These are phyloP conservation scores for Epinephelus coioides DNA, from an alignment of 2,797 vertebrate genomes.

Conservation along the genomic window DNA sequence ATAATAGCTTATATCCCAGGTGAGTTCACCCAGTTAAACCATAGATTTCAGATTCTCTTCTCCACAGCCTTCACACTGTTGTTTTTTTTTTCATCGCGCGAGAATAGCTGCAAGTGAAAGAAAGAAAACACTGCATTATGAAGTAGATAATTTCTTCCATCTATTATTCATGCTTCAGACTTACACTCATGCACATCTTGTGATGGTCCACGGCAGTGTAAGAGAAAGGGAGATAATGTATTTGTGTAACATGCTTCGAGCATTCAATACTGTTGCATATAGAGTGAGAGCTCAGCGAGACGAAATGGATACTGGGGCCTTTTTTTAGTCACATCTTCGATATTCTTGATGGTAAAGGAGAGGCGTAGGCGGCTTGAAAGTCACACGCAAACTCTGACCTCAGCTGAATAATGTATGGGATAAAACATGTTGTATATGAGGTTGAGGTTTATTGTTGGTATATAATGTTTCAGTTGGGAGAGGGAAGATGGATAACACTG, in stretches of 20 bases:
- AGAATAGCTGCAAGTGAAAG: conserved; percentile 76
- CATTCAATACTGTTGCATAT: conserved; percentile 40
- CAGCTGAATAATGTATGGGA: conserved; percentile 18
- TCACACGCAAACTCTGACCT: conserved; percentile 33
- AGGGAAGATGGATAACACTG: background rate
- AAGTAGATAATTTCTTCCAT: conserved; percentile 74
- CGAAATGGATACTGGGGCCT: conserved; percentile 56
- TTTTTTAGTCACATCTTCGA: conserved; percentile 39
- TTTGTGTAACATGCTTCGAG: conserved; percentile 49
- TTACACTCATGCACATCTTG: conserved; percentile 56
- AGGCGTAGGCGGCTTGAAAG: background rate
- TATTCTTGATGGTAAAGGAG: conserved; percentile 41
- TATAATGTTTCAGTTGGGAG: background rate
- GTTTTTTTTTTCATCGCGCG: conserved; percentile 42
- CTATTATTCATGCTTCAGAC: conserved; percentile 74
- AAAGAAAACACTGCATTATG: conserved; percentile 70
- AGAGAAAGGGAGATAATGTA: conserved; percentile 47
- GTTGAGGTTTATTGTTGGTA: background rate
- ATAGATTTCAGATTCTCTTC: conserved; percentile 37
- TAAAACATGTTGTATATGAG: conserved; percentile 7
- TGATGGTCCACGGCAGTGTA: conserved; percentile 50
- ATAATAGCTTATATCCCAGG: conserved; percentile 65
- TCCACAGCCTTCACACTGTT: conserved; percentile 21
- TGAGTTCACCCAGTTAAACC: conserved; percentile 63
- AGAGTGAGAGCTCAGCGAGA: conserved; percentile 27